Evolutionary conservation across 2,113 vertebrate genomes (phyloP), one percentile per base, ranked within the genome.

Genomic region (Spea multiplicata): DNA sequence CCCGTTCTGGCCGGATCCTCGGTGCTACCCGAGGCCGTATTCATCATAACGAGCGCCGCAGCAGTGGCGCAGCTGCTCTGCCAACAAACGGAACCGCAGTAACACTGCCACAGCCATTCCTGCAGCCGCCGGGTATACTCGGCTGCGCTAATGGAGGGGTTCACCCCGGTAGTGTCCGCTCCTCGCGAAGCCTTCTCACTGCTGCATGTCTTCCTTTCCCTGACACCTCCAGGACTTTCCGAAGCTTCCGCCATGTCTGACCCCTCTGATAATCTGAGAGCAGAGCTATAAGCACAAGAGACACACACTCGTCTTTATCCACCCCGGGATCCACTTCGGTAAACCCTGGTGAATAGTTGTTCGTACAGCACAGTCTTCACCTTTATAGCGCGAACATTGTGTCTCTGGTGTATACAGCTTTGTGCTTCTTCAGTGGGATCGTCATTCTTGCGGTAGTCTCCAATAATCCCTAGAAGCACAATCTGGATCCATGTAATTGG

Each of bases 31-130:
- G 12, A 78, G 84, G 13, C 76, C 44, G 81, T 13, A 14, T 72
- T 78, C 59, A 78, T 53, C 76, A 78, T 78, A 13, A 72, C 57
- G 4, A 53, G 5, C 16, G 76, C 76, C 12, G 76, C 59, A 5
- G 76, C 68, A 12, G 69, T 66, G 52, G 76, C 76, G 49, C 76
- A 78, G 16, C 93, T 93, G 90, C 87, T 89, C 86, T 96, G 94
- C 95, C 95, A 96, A 86, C 83, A 88, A 14, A 93, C 85, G 83
- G 93, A 91, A 0, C 94, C 91, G 87, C 94, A 95, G 90, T 97
- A 94, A 66, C 93, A 95, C 83, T 94, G 93, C 95, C 95, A 97
- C 70, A 97, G 94, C 96, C 96, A 97, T 78, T 91, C 93, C 88
- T 96, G 96, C 77, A 97, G 88, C 73, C 90, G 88, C 61, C 87